Conservation (phyloP, 2,797 vertebrate species). For the Mallotus villosus region DNA sequence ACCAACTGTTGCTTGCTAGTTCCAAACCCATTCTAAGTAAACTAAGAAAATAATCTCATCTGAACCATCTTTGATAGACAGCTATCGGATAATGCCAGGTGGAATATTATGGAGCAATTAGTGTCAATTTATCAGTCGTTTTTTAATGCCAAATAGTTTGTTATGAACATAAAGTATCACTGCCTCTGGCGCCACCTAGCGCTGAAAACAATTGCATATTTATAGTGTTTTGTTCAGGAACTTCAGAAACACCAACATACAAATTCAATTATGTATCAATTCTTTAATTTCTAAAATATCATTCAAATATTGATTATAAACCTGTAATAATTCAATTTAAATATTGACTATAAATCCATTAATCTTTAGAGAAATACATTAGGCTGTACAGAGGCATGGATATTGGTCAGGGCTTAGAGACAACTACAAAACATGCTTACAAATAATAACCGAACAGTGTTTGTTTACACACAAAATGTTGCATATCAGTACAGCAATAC, state of each 20-base stretch:
- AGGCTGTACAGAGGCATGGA: conserved; percentile 4
- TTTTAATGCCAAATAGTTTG: too few relatives aligned
- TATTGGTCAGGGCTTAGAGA: not conserved
- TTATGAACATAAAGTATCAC: too few relatives aligned
- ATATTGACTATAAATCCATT: conserved; percentile 9
- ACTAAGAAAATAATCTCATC: too few relatives aligned
- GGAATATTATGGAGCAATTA: too few relatives aligned
- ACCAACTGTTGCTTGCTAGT: not conserved
- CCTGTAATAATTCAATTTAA: not conserved
- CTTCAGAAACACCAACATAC: not conserved
- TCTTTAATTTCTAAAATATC: conserved; percentile 22
- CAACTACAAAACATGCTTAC: conserved; percentile 4
- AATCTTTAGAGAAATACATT: conserved; percentile 8
- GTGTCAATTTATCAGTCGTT: too few relatives aligned
- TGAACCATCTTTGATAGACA: too few relatives aligned
- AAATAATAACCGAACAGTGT: not conserved
- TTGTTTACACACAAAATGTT: conserved; percentile 7
- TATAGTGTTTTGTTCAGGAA: not conserved
- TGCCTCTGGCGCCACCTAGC: not conserved
- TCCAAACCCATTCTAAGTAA: not conserved
- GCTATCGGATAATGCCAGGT: too few relatives aligned
- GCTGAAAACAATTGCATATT: not conserved
- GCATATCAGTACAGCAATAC: conserved; percentile 1
- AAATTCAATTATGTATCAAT: not conserved
- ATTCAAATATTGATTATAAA: conserved; percentile 9